Evolutionary conservation across 2,888 invertebrate genomes (phyloP), one percentile per base, ranked within the genome.

Genomic region (Auanema freiburgensis): DNA sequence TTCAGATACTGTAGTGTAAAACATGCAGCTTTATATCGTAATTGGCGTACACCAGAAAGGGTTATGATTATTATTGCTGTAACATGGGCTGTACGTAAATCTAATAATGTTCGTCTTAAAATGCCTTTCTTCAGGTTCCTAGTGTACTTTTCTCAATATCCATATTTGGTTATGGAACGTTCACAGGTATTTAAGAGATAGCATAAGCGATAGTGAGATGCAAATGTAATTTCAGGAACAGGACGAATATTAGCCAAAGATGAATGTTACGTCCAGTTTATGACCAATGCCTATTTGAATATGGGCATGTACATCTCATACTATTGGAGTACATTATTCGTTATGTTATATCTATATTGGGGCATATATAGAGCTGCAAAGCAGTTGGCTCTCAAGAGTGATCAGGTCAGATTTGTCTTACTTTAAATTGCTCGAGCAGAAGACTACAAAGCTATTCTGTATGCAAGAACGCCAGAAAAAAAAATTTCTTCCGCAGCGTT

Each of bases 141-240:
- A 92, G 93, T 0, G 86, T 95, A 63, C 87, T 98, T 11, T 98
- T 98, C 86, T 97, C 97, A 86, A 93, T 93, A 73, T 93, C 94
- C 69, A 97, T 99, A 76, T 95, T 98, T 83, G 97, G 97, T 50
- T 98, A 97, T 95, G 96, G 96, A 84, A 93, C 94, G 85, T 97
- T 97, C 83, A 91, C 93, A 52, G 96, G 96, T 21, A 91, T 90
- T 16, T 2, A 46, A 18, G 11, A 11, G 33, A 33, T 33, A 33
- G 3, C 33, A 5, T 33, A 43, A 12, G 14, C 43, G 16, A 8
- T 46, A 8, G 11, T 5, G 5, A 8, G 46, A 18, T 8, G 46
- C 46, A 16, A 46, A 46, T 18, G 46, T 18, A 46, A 14, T 23
- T 62, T 91, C 93, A 50, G 95, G 96, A 43, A 72, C 67, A 33